phyloP scores from a whole-genome alignment of 2,113 vertebrate genomes.

The Tricholaema leucomelas region DNA sequence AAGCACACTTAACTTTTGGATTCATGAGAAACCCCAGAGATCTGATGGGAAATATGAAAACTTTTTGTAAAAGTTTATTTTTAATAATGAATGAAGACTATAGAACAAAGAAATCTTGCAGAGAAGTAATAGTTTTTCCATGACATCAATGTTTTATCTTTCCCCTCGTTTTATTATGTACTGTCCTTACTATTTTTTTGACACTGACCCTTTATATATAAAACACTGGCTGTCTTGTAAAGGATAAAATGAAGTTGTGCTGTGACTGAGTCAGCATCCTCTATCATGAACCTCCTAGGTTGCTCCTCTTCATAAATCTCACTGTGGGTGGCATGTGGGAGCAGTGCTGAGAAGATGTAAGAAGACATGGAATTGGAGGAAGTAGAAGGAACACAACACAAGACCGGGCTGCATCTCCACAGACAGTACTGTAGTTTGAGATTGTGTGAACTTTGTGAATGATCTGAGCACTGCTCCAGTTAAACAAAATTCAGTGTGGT shows the following conservation, averaged over 20 bases:
- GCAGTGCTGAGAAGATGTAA: background rate
- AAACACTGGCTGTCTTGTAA: background rate
- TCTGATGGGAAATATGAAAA: background rate
- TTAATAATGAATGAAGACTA: background rate
- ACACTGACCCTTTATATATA: background rate
- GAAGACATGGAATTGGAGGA: background rate
- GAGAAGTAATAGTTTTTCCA: background rate
- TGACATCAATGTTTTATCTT: background rate
- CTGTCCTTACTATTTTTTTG: background rate
- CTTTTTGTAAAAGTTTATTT: background rate
- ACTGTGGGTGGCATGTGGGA: background rate
- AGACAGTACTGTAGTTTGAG: background rate
- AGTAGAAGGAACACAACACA: background rate
- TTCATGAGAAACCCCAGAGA: background rate
- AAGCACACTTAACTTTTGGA: background rate
- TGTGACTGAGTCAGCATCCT: background rate
- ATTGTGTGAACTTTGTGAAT: background rate
- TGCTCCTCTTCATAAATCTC: background rate
- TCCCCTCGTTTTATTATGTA: background rate
- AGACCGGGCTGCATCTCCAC: background rate
- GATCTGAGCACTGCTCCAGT: background rate
- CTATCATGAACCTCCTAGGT: background rate
- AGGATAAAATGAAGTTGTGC: background rate
- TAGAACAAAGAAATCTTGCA: background rate
- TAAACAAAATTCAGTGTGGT: background rate